Base-by-base conservation (phyloP, 2,888 invertebrate genomes). In the Ormyrus thymus region DNA sequence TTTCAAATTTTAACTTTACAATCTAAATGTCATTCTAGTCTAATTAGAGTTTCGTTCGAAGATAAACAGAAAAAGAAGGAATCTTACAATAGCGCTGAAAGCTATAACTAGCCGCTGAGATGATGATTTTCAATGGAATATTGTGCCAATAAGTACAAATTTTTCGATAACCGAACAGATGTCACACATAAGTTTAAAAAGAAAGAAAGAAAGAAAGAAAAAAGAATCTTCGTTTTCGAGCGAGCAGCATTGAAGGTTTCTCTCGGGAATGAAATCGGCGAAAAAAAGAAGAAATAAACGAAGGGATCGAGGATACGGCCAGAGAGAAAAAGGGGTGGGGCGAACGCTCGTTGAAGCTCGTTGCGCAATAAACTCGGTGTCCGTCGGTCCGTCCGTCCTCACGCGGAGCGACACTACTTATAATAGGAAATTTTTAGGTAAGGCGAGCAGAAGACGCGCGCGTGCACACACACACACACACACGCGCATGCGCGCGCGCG, bases 341-440 rank as follows among this genome's bases (percentile, higher is more conserved):
- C 61, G 55, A 78, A 75, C 59, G 55, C 73, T 81, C 65, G 55
- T 78, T 65, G 76, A 75, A 56, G 55, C 73, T 81, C 65, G 55
- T 78, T 65, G 76, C 45, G 70, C 73, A 79, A 79, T 78, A 73
- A 75, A 58, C 87, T 88, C 86, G 87, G 85, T 87, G 87, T 89
- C 86, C 87, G 87, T 89, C 86, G 87, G 88, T 87, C 86, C 86
- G 87, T 87, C 87, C 87, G 87, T 87, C 84, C 85, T 83, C 81
- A 86, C 86, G 85, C 87, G 86, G 87, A 86, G 86, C 87, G 86
- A 86, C 76, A 80, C 85, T 87, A 86, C 84, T 86, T 84, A 83
- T 79, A 81, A 69, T 77, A 77, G 69, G 43, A 64, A 55, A 50
- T 65, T 69, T 74, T 59, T 77, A 77, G 71, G 13, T 69, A 77